phyloP scores from a whole-genome alignment of 2,888 invertebrate genomes.

The Chrysolina americana region DNA sequence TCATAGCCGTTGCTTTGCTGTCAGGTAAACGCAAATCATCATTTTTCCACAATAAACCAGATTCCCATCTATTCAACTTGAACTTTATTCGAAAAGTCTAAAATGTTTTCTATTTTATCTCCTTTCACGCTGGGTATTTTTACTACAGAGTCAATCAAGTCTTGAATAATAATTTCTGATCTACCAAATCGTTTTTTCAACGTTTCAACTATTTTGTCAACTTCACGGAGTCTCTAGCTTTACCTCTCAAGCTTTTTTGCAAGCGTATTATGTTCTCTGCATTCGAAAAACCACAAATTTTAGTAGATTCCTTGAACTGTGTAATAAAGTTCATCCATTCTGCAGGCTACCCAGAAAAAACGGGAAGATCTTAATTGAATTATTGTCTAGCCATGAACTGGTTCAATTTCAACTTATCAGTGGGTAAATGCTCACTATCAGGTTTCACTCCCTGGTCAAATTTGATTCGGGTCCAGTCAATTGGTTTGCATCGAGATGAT shows the following conservation, averaged over 20 bases:
- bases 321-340: constrained; percentile 26
- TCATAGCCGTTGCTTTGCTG: too few species aligned
- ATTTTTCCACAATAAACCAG: too few species aligned
- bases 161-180: constrained; percentile 28
- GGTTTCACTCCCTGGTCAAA: not conserved
- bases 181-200: constrained; percentile 22
- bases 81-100: constrained; percentile 18
- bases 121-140: constrained; percentile 7
- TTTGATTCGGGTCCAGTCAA: not conserved
- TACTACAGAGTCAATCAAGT: constrained; percentile 9
- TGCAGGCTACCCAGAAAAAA: constrained; percentile 20
- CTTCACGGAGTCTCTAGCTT: constrained; percentile 20
- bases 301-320: constrained; percentile 26
- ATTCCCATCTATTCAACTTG: too few species aligned
- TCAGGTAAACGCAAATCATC: too few species aligned
- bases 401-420: not conserved
- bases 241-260: constrained; percentile 17
- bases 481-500: not conserved
- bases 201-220: constrained; percentile 15
- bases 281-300: not conserved
- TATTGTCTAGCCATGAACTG: not conserved
- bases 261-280: constrained; percentile 11
- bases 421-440: not conserved
- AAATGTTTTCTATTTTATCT: constrained; percentile 12
- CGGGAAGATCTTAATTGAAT: constrained; percentile 23